Evolutionary conservation across 2,797 vertebrate genomes (phyloP).

Genomic region (Tiaroga cobitis): DNA sequence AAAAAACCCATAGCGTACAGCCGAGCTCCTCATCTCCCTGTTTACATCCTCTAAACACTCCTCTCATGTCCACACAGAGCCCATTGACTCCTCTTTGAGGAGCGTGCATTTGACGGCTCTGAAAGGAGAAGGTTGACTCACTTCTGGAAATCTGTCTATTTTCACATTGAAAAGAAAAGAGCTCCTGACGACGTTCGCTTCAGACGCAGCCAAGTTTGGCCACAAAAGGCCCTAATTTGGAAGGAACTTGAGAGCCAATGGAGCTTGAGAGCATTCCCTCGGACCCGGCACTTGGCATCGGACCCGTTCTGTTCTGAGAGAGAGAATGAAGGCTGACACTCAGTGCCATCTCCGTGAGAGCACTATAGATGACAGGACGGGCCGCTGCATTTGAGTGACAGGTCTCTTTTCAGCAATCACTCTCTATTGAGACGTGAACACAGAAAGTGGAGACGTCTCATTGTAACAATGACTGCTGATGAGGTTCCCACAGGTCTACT

Average conservation of each 20-base stretch:
- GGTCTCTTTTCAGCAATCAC: slow-evolving; percentile 41
- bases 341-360: slow-evolving; percentile 32
- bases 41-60: slow-evolving; percentile 51
- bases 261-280: slow-evolving; percentile 32
- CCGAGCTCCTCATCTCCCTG: slow-evolving; percentile 24
- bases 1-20: slow-evolving; percentile 8
- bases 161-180: slow-evolving; percentile 36
- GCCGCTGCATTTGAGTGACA: slow-evolving; percentile 39
- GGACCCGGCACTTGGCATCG: slow-evolving; percentile 24
- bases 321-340: slow-evolving; percentile 49
- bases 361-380: slow-evolving; percentile 24
- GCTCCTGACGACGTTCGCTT: slow-evolving; percentile 1
- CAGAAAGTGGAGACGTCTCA: slow-evolving; percentile 36
- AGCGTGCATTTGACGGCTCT: slow-evolving; percentile 33
- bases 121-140: slow-evolving; percentile 44
- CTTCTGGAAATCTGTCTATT: slow-evolving; percentile 47
- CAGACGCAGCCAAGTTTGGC: slow-evolving; percentile 46
- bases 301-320: slow-evolving; percentile 6
- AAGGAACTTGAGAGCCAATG: slow-evolving; percentile 42
- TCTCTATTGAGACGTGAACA: slow-evolving; percentile 47
- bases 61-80: slow-evolving; percentile 39
- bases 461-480: slow-evolving; percentile 45
- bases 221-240: slow-evolving; percentile 50
- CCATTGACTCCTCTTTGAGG: slow-evolving; percentile 52
- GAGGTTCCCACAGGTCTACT: slow-evolving; percentile 44